Base-by-base conservation (phyloP, 2,888 invertebrate species). In the Resseliella maxima region DNA sequence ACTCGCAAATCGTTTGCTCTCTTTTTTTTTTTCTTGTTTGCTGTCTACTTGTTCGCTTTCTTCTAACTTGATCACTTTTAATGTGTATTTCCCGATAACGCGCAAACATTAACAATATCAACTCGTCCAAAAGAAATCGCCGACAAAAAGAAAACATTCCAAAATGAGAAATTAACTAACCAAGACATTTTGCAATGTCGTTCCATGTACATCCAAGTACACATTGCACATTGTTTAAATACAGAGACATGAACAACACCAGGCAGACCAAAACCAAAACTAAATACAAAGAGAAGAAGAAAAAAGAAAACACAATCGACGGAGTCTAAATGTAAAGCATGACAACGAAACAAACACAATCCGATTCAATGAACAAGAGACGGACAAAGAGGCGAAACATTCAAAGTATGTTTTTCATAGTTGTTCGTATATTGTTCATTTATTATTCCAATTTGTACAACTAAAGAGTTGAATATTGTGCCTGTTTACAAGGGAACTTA, bases 391-490 rank as follows among this genome's bases (percentile, higher is more conserved):
- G 12, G 24, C 59, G 59, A 59, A 27, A 59, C 59, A 59, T 59
- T 59, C 24, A 59, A 59, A 59, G 59, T 59, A n/a, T 59, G 59
- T 59, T 59, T 59, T 59, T 59, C n/a, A 50, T 59, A 59, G 59
- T 59, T n/a, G 59, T 59, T 59, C n/a, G n/a, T n/a, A n/a, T n/a
- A n/a, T n/a, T 59, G 59, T 59, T 59, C 59, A 59, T 59, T 59
- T 59, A 59, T 59, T 59, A 59, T 59, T 59, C 59, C 59, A 59
- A 59, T 59, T 59, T 59, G 59, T 24, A 59, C 59, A 59, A 59
- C 59, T 59, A 59, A 59, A 59, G 59, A 59, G 59, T 59, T 59
- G 59, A 59, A 59, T 59, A 59, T n/a, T 59, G 59, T 59, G 24
- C 59, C n/a, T 59, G 59, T 59, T 59, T 59, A 59, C 59, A 59